Evolutionary conservation across 2,888 invertebrate genomes (phyloP).

Genomic region (Eumacrocentrus americanus): DNA sequence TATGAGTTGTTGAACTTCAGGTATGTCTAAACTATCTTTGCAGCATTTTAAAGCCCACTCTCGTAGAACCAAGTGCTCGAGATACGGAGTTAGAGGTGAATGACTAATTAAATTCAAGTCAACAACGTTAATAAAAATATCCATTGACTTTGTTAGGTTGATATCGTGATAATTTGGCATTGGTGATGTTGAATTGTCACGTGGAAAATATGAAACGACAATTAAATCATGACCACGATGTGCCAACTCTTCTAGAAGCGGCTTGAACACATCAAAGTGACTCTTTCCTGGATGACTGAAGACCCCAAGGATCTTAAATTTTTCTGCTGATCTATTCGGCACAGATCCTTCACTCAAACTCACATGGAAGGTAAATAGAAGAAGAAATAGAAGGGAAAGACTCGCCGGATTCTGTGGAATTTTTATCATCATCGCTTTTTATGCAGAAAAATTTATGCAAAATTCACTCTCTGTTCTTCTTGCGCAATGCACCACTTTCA

Average conservation of each 20-base stretch:
- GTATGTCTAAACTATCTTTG: constrained; percentile 56
- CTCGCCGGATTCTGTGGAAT: too few species aligned
- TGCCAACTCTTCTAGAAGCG: constrained; percentile 67
- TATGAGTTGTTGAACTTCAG: constrained; percentile 60
- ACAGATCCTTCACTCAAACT: not conserved
- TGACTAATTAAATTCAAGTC: constrained; percentile 34
- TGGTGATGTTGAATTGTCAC: constrained; percentile 51
- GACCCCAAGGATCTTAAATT: constrained; percentile 63
- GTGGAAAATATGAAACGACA: constrained; percentile 70
- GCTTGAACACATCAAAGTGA: constrained; percentile 71
- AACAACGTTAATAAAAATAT: constrained; percentile 42
- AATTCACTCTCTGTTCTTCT: too few species aligned
- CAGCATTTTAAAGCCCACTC: constrained; percentile 58
- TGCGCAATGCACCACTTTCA: too few species aligned
- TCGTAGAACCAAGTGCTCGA: constrained; percentile 48
- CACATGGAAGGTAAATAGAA: too few species aligned
- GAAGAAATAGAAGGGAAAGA: too few species aligned
- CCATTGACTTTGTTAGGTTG: constrained; percentile 59
- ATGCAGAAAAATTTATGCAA: too few species aligned
- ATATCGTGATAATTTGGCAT: constrained; percentile 68
- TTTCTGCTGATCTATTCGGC: not conserved
- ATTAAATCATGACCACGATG: constrained; percentile 71
- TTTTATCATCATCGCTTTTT: too few species aligned
- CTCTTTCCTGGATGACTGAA: constrained; percentile 74
- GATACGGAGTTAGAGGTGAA: accelerated